Evolutionary conservation across 2,888 invertebrate species (phyloP).

Genomic region (Tachina lurida): DNA sequence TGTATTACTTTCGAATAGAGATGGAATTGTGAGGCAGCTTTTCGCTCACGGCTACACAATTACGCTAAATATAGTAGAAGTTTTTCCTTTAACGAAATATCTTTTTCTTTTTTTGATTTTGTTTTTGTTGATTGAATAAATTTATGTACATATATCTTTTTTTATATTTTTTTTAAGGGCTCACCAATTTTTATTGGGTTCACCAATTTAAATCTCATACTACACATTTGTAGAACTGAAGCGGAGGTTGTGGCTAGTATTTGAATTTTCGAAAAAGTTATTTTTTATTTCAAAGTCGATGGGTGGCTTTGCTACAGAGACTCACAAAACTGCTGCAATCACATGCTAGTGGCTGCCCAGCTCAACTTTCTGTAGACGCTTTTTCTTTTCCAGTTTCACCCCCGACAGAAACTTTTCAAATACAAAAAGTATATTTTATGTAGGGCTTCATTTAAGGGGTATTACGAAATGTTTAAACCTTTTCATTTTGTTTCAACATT

Average conservation of each 20-base stretch:
- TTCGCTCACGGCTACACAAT: neutral
- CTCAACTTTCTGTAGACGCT: slow-evolving; percentile 10
- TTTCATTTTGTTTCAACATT: slow-evolving; percentile 39
- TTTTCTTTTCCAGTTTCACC: neutral
- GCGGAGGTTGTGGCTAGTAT: no score
- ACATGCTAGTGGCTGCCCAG: neutral
- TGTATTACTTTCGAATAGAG: slow-evolving; percentile 32
- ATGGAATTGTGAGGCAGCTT: neutral
- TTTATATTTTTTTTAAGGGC: no score
- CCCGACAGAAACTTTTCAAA: slow-evolving; percentile 1
- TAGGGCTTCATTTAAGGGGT: slow-evolving; percentile 60
- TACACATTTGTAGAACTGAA: no score
- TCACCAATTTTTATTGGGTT: no score
- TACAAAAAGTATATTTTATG: slow-evolving; percentile 30
- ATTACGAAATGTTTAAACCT: slow-evolving; percentile 44
- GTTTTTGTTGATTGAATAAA: no score
- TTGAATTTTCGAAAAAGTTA: no score
- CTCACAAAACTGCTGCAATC: neutral
- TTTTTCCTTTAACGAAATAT: no score
- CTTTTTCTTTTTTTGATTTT: no score
- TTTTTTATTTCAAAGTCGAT: neutral
- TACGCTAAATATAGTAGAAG: no score
- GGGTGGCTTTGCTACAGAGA: no score
- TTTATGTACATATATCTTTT: no score
- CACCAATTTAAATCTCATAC: no score